A percentile compares a stretch with the other conserved stretches of the same genome.
Evolutionary conservation across 2,113 vertebrate genomes (phyloP).

Genomic region (Platichthys flesus): DNA sequence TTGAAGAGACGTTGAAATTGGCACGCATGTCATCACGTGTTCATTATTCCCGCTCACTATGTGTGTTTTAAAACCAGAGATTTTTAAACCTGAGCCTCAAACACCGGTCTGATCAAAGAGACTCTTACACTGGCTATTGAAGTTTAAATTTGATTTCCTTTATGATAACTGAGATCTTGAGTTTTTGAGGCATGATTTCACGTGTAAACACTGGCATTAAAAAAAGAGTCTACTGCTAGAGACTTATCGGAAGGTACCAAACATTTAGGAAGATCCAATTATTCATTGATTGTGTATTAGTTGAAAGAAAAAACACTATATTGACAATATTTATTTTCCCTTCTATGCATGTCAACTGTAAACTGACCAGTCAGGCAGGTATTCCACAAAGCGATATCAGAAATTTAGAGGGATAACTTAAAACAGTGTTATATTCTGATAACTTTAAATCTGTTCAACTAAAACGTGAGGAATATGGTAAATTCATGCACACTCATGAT

Average conservation of each 20-base stretch:
- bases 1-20: conserved; percentile 21
- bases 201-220: conserved; percentile 13
- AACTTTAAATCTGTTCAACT: conserved; percentile 1
- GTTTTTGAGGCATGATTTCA: conserved; percentile 29
- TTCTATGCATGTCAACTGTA: conserved; percentile 22
- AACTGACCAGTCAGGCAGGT: conserved; percentile 33
- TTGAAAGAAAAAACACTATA: conserved; percentile 27
- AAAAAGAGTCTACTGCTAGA: background rate
- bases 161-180: conserved; percentile 8
- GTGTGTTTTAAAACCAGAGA: background rate
- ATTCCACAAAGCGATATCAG: conserved; percentile 4
- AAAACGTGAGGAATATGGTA: background rate
- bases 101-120: background rate
- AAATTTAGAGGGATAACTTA: conserved; percentile 8
- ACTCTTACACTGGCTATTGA: background rate
- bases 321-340: conserved; percentile 4
- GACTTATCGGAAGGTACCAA: no score
- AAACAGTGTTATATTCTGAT: conserved; percentile 1
- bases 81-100: background rate
- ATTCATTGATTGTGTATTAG: conserved; percentile 20
- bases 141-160: conserved; percentile 12
- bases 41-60: background rate
- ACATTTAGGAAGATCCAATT: conserved; percentile 2
- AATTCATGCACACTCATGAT: conserved; percentile 17
- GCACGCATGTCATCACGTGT: conserved; percentile 1